Percentiles rank a stretch among this genome's conserved stretches.
Evolutionary conservation across 2,797 vertebrate genomes (phyloP).

Genomic region (Catharus ustulatus): DNA sequence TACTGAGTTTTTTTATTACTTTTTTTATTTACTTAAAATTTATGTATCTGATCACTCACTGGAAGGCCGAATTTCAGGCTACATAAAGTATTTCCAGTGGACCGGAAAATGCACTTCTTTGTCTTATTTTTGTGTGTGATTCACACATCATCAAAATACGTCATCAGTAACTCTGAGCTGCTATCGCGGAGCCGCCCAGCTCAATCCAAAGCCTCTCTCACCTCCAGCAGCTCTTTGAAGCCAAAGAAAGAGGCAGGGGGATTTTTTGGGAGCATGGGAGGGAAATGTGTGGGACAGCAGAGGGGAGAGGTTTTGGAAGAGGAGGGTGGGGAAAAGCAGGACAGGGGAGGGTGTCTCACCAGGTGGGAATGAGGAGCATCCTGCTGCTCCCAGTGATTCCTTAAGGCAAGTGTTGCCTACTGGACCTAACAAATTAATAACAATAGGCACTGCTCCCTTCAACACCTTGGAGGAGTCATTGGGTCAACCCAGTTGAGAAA

Average conservation of each 20-base stretch:
- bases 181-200: fast-evolving
- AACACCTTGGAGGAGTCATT: neutral
- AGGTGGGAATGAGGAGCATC: neutral
- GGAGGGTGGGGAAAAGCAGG: neutral
- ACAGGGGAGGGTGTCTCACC: neutral
- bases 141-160: neutral
- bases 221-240: neutral
- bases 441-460: neutral
- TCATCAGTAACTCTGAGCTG: neutral
- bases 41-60: neutral
- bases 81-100: neutral
- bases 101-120: neutral
- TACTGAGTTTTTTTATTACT: neutral
- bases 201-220: neutral
- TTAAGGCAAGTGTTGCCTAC: neutral
- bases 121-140: neutral
- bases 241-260: neutral
- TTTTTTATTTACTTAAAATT: neutral
- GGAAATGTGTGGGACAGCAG: fast-evolving
- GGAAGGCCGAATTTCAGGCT: neutral
- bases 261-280: neutral
- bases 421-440: neutral
- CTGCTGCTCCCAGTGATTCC: neutral
- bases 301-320: neutral
- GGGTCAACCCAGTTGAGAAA: neutral